Percentiles rank a stretch among this genome's conserved stretches.
These are phyloP conservation scores for Thera britannica DNA, from an alignment of 2,888 invertebrate species.

Conservation along the genomic window DNA sequence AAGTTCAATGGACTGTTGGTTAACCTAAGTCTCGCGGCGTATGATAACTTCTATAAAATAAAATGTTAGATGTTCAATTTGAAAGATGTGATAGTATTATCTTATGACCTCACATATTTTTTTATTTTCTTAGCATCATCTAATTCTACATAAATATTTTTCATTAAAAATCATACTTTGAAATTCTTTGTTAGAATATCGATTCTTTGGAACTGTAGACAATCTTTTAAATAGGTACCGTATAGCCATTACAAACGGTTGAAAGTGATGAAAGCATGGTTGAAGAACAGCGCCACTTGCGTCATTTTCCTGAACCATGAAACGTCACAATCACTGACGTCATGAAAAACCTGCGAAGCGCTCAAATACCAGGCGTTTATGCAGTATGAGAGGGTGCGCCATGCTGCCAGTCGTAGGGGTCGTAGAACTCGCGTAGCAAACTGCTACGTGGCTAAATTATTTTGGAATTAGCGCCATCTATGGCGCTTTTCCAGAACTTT, in stretches of 20 bases:
- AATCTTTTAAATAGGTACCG: no score
- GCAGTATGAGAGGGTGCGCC: constrained; percentile 1
- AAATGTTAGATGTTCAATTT: no score
- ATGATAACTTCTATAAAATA: no score
- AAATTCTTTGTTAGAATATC: no score
- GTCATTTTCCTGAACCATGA: constrained; percentile 2
- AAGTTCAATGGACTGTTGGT: constrained; percentile 3
- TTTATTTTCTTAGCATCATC: no score
- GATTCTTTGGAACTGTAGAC: no score
- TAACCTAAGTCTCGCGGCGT: background rate
- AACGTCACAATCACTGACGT: constrained; percentile 22
- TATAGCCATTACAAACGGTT: no score
- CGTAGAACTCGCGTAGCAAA: constrained; percentile 15
- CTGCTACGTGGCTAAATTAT: background rate
- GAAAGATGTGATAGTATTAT: no score
- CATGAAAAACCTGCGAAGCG: constrained; percentile 21
- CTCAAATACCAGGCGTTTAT: constrained; percentile 34
- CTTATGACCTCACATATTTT: no score
- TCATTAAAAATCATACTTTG: no score
- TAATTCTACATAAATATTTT: no score
- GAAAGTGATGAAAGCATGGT: no score
- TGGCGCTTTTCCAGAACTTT: constrained; percentile 12
- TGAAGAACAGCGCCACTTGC: constrained; percentile 1
- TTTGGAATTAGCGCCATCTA: constrained; percentile 17
- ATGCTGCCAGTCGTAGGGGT: constrained; percentile 6